Evolutionary conservation across 2,113 vertebrate genomes (phyloP), one percentile per base, ranked within the genome.

Genomic region (Acanthochromis polyacanthus): DNA sequence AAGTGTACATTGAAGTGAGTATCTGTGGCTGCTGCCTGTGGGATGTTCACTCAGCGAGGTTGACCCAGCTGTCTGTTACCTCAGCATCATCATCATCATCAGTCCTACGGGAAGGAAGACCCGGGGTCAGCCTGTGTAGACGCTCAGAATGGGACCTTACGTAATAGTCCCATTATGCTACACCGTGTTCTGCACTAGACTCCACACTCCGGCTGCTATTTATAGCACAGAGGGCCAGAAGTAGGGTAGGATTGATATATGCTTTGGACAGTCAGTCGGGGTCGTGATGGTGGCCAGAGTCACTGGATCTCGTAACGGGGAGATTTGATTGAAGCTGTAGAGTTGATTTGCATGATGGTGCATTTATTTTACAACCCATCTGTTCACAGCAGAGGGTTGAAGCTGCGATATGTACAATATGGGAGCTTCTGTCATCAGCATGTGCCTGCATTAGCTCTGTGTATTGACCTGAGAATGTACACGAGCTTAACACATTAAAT

Each of bases 141-240:
- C 22, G 65, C 62, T n/a, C 56, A 30, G 2, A 56, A 84, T 61
- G 55, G 57, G 45, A 56, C 58, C 59, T 90, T 85, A 88, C 57
- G 57, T 84, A 86, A 91, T 43, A 50, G 48, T 64, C 74, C 65
- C 70, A 69, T 87, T 81, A 87, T 86, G 80, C 89, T 61, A 38
- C 75, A 68, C 46, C 15, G 62, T 51, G 82, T 71, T 77, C 71
- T 78, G 59, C 66, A 45, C 52, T 52, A 56, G 43, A 70, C 78
- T 70, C 63, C 53, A 78, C 75, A 74, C 52, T 67, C 78, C 7
- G 58, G 51, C 57, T 65, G 71, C 82, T 91, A 87, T 89, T 86
- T 87, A 72, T 90, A 92, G 79, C 64, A 40, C 73, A 22, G 45
- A 50, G 22, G 22, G 46, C 38, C 40, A 74, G 77, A 72, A 80